Base-by-base conservation (phyloP, 2,113 vertebrate species). In the Picathartes gymnocephalus region DNA sequence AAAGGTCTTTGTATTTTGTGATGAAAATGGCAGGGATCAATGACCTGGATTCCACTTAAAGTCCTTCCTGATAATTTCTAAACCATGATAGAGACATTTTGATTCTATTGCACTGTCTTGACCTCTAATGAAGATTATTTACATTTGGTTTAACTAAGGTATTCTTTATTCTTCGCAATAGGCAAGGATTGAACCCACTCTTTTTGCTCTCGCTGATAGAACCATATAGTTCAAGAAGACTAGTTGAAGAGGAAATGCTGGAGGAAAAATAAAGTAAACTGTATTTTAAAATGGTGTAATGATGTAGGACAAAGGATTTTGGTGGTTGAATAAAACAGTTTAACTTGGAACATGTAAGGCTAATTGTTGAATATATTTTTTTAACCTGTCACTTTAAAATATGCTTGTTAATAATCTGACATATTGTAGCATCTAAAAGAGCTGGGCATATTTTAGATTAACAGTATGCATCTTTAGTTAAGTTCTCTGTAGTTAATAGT, bases 341-440 rank as follows among this genome's bases (percentile, higher is more conserved):
- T 78, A 81, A 27, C 39, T 74, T 90, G 35, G 28, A 74, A 50
- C 9, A 0, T 37, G 4, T 80, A 61, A 73, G 9, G 39, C 4
- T 16, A 88, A 57, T 21, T 80, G 24, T 20, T 37, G 8, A 90
- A 62, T 53, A 37, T 6, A 23, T 17, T 85, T 92, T 91, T 89
- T 77, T 92, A 70, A 78, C 23, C 13, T 72, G 33, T 56, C 42
- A 39, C 84, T 95, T 91, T 57, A 76, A 96, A 94, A 91, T 91
- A 81, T 57, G 22, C n/a, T 81, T 91, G 24, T 72, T 93, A 24
- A 2, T 77, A 83, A 13, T 77, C 39, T 78, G 83, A 81, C 13
- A 68, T 93, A 88, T 25, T 86, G 17, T n/a, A 73, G 15, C 23
- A 74, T n/a, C 37, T 90, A 60, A 74, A 88, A 92, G 89, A 57